phyloP scores from a whole-genome alignment of 2,888 invertebrate species.

The Xestia ashworthii region DNA sequence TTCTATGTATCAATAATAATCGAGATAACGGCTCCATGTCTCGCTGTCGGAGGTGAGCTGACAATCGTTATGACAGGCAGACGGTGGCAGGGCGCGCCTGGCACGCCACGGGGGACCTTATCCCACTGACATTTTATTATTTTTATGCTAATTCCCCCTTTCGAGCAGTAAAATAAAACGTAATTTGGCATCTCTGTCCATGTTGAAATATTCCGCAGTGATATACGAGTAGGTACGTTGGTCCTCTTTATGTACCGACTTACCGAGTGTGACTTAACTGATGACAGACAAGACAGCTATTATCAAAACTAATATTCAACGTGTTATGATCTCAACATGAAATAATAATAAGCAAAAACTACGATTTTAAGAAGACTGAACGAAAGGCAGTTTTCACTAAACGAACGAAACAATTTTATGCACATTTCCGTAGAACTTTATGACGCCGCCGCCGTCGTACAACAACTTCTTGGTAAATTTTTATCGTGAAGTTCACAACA shows the following conservation, averaged over 20 bases:
- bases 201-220: constrained; percentile 55
- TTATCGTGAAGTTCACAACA: constrained; percentile 46
- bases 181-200: constrained; percentile 72
- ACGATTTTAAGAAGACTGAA: not conserved
- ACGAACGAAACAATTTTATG: constrained; percentile 20
- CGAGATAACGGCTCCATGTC: constrained; percentile 70
- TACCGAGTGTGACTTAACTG: not conserved
- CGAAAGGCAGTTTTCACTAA: constrained; percentile 1
- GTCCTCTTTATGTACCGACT: not conserved
- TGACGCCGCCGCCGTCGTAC: constrained; percentile 21
- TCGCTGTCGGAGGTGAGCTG: constrained; percentile 72
- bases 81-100: constrained; percentile 72
- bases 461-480: constrained; percentile 38
- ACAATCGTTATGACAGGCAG: constrained; percentile 83
- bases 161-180: constrained; percentile 77
- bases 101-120: constrained; percentile 77
- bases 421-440: constrained; percentile 38
- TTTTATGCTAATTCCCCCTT: constrained; percentile 85
- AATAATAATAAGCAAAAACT: not conserved
- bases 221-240: too few species aligned
- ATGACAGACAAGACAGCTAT: not conserved
- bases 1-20: constrained; percentile 66
- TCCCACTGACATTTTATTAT: constrained; percentile 85
- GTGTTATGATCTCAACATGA: not conserved
- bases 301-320: not conserved